A percentile compares a stretch with the other conserved stretches of the same genome.
Evolutionary conservation across 2,113 vertebrate genomes (phyloP).

Genomic region (Phainopepla nitens): DNA sequence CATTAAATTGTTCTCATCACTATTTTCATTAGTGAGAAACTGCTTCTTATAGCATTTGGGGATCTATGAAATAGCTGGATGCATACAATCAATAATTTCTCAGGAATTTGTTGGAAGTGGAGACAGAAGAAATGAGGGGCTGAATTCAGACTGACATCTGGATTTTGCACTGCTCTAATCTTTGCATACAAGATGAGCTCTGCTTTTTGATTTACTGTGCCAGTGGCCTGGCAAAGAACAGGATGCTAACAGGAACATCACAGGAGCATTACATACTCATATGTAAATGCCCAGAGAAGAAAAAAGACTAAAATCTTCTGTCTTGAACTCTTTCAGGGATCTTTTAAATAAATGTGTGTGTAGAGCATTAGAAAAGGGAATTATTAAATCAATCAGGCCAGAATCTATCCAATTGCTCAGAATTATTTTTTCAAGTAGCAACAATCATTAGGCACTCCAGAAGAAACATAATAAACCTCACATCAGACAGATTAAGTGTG

Average conservation of each 20-base stretch:
- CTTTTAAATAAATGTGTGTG: background rate
- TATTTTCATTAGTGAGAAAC: background rate
- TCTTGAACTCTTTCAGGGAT: background rate
- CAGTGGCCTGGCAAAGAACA: background rate
- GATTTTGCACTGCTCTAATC: background rate
- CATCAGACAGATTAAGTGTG: background rate
- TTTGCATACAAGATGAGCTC: background rate
- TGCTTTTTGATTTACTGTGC: background rate
- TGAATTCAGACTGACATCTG: background rate
- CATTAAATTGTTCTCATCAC: background rate
- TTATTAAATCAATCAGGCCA: background rate
- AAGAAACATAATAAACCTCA: background rate
- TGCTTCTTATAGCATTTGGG: background rate
- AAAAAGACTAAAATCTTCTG: background rate
- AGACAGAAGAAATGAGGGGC: background rate
- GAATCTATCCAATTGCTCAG: background rate
- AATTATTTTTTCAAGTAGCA: background rate
- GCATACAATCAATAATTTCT: background rate
- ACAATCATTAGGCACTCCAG: background rate
- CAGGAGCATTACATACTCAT: background rate
- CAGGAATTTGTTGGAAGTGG: background rate
- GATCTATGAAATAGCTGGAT: background rate
- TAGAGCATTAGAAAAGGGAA: background rate
- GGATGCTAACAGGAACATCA: background rate
- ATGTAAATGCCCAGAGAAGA: background rate